These are phyloP conservation scores for Germaria angustata DNA, from an alignment of 2,888 invertebrate genomes.

Conservation along the genomic window DNA sequence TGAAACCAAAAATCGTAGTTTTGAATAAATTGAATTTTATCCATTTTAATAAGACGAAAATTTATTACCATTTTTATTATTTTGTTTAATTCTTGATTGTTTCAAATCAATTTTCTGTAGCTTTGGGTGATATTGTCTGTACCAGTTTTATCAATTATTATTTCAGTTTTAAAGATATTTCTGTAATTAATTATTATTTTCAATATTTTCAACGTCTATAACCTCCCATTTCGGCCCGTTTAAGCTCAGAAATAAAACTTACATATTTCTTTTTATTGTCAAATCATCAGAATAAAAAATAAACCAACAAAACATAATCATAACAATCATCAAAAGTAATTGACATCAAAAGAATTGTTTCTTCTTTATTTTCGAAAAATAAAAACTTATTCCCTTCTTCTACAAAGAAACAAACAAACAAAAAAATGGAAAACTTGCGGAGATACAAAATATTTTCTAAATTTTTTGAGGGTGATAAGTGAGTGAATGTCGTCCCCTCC, in stretches of 20 bases:
- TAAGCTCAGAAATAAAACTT: neutral
- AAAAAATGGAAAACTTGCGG: conserved; percentile 11
- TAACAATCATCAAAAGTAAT: conserved; percentile 55
- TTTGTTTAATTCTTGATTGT: no score
- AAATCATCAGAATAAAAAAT: neutral
- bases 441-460: conserved; percentile 10
- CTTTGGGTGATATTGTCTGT: no score
- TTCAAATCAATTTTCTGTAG: no score
- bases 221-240: neutral
- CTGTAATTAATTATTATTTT: no score
- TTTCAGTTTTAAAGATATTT: no score
- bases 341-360: conserved; percentile 50
- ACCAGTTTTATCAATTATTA: no score
- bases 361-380: conserved; percentile 7
- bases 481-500: neutral
- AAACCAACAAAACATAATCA: conserved; percentile 38
- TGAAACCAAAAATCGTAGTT: no score
- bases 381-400: neutral
- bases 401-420: neutral
- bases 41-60: no score
- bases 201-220: no score
- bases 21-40: no score
- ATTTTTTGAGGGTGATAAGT: conserved; percentile 2
- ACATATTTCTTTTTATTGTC: neutral
- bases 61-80: no score